phyloP scores from a whole-genome alignment of 2,113 vertebrate genomes.

The Heloderma charlesbogerti region DNA sequence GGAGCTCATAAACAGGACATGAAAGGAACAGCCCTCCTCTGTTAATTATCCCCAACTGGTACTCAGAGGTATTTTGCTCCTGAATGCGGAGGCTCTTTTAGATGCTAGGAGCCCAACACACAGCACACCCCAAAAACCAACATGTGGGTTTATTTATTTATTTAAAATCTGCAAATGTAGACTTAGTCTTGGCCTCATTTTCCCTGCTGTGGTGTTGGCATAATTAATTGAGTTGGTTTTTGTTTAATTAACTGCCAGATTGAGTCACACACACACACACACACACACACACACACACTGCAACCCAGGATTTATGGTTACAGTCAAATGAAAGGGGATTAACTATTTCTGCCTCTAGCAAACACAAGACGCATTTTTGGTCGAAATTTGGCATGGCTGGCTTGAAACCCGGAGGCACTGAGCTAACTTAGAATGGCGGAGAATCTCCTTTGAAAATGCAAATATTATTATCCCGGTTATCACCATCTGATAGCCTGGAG shows the following conservation, averaged over 20 bases:
- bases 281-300: neutral
- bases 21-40: neutral
- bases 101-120: neutral
- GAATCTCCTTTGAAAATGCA: conserved; percentile 42
- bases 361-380: neutral
- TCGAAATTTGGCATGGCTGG: neutral
- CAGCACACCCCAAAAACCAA: neutral
- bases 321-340: neutral
- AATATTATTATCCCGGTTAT: conserved; percentile 53
- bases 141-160: neutral
- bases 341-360: neutral
- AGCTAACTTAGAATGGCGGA: conserved; percentile 45
- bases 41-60: neutral
- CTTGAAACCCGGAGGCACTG: conserved; percentile 1
- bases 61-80: neutral
- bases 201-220: neutral
- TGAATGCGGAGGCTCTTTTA: neutral
- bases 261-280: neutral
- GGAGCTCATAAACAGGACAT: neutral
- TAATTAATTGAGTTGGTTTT: neutral
- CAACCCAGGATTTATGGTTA: no score
- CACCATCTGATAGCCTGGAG: conserved; percentile 64
- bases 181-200: neutral
- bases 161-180: neutral
- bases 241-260: neutral